Percentiles rank a stretch among this genome's conserved stretches.
phyloP scores from a whole-genome alignment of 2,888 invertebrate species.

The Dysmachus trigonus region DNA sequence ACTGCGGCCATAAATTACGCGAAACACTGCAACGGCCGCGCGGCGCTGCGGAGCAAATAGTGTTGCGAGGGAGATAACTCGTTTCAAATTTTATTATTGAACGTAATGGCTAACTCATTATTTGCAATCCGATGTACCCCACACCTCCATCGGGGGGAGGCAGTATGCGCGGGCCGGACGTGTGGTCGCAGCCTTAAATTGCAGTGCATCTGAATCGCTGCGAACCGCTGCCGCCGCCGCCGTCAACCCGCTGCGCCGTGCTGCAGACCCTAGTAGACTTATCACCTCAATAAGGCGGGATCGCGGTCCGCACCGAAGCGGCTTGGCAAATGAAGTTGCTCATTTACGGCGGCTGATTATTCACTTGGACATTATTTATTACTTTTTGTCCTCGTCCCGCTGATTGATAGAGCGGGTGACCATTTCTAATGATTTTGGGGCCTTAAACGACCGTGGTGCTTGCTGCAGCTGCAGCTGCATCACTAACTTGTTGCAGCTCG shows the following conservation, averaged over 20 bases:
- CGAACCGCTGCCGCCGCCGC: background rate
- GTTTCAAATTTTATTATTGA: conserved; percentile 38
- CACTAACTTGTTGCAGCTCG: background rate
- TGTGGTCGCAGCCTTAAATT: background rate
- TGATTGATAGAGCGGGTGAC: background rate
- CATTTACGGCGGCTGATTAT: conserved; percentile 29
- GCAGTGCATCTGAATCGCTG: background rate
- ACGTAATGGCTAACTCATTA: conserved; percentile 35
- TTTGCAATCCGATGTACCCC: conserved; percentile 30
- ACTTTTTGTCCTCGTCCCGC: background rate
- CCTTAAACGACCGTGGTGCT: background rate
- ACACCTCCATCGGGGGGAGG: background rate
- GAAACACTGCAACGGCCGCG: conserved; percentile 3
- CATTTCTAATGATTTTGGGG: background rate
- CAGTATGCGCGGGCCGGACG: background rate
- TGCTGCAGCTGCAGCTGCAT: background rate
- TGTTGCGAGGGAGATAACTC: conserved; percentile 26
- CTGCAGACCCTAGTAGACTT: background rate
- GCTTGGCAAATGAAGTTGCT: conserved; percentile 20
- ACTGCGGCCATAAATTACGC: conserved; percentile 24
- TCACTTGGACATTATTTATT: conserved; percentile 29
- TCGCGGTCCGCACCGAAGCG: background rate
- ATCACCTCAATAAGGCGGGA: conserved; percentile 24
- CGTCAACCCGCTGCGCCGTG: too few species aligned
- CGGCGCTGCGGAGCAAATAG: background rate